Evolutionary conservation across 2,797 vertebrate genomes (phyloP), one percentile per base, ranked within the genome.

Genomic region (Valencia hispanica): DNA sequence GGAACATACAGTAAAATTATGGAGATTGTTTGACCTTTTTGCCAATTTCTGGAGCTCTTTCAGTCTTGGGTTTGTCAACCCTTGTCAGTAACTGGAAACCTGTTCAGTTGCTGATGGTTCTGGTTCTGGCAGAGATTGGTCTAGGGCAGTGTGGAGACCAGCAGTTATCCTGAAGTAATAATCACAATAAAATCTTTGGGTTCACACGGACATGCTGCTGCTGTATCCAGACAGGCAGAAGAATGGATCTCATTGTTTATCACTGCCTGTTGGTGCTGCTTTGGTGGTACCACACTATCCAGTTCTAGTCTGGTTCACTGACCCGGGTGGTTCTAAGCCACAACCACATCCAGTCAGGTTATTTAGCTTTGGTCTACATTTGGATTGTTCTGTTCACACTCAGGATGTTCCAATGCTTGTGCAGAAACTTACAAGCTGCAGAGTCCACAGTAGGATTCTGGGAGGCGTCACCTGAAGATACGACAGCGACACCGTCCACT

Each of bases 401-500:
- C 61, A 15, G 50, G 55, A 50, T 41, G 22, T 53, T 51, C 50
- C 71, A 10, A 43, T 25, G 55, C 27, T 47, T 48, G 76, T 18
- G 73, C 15, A 41, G 22, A 7, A 6, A 92, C 96, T 96, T 90
- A 97, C 97, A 92, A 77, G 95, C 95, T 90, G 94, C 79, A 92
- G 70, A 91, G 85, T 95, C 95, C 88, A 80, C 88, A 88, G 96
- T 90, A 10, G 77, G 68, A 69, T 91, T 81, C 86, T 96, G 96
- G 4, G 94, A 79, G 45, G 97, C 88, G 34, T 98, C 96, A 14
- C 82, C 87, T 51, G 97, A 94, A 73, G 97, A 97, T 73, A 98
- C 97, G 84, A 98, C 96, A n/a, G 97, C 96, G 65, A 99, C 96
- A 22, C 95, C 94, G 83, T 96, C 96, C 3, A 95, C 74, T 3